Conservation (phyloP, 1,140 invertebrate species). For the Heliothis virescens region DNA sequence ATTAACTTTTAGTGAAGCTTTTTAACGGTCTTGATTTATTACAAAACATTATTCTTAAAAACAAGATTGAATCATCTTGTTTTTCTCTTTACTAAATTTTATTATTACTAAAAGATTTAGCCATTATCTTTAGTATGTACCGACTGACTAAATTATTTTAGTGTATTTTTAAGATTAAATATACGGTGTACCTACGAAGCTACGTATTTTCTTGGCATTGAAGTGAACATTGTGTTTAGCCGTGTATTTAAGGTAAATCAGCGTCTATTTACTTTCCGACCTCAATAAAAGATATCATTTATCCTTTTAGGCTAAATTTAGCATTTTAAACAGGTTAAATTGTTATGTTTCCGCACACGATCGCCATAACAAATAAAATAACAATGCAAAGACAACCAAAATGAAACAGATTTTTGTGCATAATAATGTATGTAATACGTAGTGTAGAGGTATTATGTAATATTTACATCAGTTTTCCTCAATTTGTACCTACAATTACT, state of each 20-base stretch:
- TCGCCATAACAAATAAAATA: too few species aligned
- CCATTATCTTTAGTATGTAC: neutral
- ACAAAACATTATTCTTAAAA: too few species aligned
- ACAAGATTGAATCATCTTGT: too few species aligned
- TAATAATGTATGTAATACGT: neutral
- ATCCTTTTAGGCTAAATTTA: slow-evolving; percentile 16
- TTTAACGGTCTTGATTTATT: neutral
- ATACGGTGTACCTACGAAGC: neutral
- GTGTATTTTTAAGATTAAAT: neutral
- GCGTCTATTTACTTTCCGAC: slow-evolving; percentile 6
- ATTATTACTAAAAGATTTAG: neutral
- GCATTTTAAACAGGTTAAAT: neutral
- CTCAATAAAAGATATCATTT: slow-evolving; percentile 1
- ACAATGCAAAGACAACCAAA: neutral
- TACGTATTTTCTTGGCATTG: slow-evolving; percentile 1
- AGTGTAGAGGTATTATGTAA: neutral
- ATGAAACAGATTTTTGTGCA: neutral
- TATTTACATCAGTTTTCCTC: slow-evolving; percentile 1
- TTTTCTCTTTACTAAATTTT: too few species aligned
- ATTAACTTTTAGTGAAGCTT: neutral
- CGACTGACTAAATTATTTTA: neutral
- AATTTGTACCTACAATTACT: neutral
- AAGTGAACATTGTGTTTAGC: neutral
- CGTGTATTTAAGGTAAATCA: neutral
- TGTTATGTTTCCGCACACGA: neutral